A percentile compares a stretch with the other conserved stretches of the same genome.
Conservation (phyloP, 2,113 vertebrate genomes). For the Seriola quinqueradiata region DNA sequence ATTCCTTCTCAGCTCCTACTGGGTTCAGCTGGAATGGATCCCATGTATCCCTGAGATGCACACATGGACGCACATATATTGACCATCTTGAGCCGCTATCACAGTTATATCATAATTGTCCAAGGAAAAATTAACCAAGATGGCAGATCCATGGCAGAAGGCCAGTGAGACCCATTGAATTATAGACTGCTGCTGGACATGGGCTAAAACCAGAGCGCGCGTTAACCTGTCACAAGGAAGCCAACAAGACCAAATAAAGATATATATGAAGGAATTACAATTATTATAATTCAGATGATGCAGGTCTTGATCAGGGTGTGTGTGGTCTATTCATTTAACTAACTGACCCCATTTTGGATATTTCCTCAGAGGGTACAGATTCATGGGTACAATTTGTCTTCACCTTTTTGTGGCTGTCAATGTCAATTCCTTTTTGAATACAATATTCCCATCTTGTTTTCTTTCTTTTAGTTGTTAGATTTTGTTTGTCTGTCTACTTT, state of each 20-base stretch:
- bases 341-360: not conserved
- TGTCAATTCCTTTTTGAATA: too few species aligned
- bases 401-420: not conserved
- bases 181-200: not conserved
- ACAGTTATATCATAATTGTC: not conserved
- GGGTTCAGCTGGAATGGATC: conserved; percentile 86
- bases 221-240: not conserved
- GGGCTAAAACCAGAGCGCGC: not conserved
- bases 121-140: not conserved
- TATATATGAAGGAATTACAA: not conserved
- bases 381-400: not conserved
- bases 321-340: not conserved
- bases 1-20: conserved; percentile 83
- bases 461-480: not conserved
- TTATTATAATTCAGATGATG: not conserved
- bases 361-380: conserved; percentile 4
- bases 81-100: not conserved
- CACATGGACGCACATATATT: conserved; percentile 5
- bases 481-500: not conserved
- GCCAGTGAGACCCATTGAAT: not conserved
- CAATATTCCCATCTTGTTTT: not conserved
- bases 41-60: conserved; percentile 83
- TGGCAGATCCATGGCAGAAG: too few species aligned
- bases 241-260: not conserved
- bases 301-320: not conserved